Percentiles rank a stretch among this genome's conserved stretches.
phyloP scores from a whole-genome alignment of 2,797 vertebrate species.

The Microctenopoma lineatum region DNA sequence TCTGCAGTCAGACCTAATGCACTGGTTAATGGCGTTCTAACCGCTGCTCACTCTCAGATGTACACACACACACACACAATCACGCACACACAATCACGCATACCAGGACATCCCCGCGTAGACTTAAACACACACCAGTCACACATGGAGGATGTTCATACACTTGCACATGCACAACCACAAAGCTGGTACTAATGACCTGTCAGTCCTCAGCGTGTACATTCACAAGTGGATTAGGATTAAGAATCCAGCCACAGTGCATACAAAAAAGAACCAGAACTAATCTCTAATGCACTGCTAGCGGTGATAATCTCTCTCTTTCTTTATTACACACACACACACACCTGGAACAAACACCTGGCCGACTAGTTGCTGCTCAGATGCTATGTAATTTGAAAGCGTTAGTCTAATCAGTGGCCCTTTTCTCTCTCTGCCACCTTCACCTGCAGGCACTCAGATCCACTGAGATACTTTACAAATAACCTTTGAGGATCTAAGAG shows the following conservation, averaged over 20 bases:
- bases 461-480: too few relatives aligned
- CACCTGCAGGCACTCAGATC: too few relatives aligned
- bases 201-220: conserved; percentile 27
- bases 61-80: conserved; percentile 46
- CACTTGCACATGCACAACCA: conserved; percentile 20
- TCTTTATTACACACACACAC: conserved; percentile 11
- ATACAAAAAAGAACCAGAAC: conserved; percentile 43
- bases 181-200: conserved; percentile 59
- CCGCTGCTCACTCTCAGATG: conserved; percentile 73
- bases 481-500: too few relatives aligned
- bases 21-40: conserved; percentile 71
- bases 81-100: conserved; percentile 26
- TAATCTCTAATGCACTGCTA: conserved; percentile 73
- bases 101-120: conserved; percentile 20
- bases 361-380: conserved; percentile 64
- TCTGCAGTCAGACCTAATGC: conserved; percentile 70
- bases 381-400: conserved; percentile 69
- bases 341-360: conserved; percentile 16
- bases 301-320: conserved; percentile 54
- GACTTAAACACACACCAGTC: conserved; percentile 16
- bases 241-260: conserved; percentile 50
- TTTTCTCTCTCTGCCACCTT: not conserved
- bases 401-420: conserved; percentile 64
- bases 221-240: conserved; percentile 71
- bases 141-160: conserved; percentile 1